phyloP scores from a whole-genome alignment of 1,140 invertebrate species.

The Vanessa tameamea region DNA sequence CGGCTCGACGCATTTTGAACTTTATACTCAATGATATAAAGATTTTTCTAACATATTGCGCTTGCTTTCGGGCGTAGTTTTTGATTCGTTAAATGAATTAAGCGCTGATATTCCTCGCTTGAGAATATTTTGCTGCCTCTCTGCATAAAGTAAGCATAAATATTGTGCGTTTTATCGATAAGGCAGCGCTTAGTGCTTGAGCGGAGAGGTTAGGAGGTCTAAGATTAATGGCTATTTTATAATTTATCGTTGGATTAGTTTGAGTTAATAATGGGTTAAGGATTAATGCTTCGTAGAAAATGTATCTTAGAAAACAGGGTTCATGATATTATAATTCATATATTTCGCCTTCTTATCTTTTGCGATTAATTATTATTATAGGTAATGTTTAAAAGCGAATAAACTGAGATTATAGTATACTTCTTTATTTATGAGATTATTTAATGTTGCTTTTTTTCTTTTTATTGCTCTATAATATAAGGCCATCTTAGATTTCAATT shows the following conservation, averaged over 20 bases:
- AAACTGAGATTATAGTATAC: background rate
- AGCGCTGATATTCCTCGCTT: conserved; percentile 48
- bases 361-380: background rate
- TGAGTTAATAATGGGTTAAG: conserved; percentile 21
- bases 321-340: background rate
- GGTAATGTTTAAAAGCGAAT: background rate
- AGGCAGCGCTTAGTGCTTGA: conserved; percentile 36
- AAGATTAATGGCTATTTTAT: conserved; percentile 37
- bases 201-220: conserved; percentile 38
- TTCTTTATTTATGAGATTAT: too few species aligned
- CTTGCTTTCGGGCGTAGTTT: conserved; percentile 39
- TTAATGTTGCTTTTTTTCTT: too few species aligned
- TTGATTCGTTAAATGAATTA: conserved; percentile 62
- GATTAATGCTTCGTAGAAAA: conserved; percentile 7
- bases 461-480: too few species aligned
- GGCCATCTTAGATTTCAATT: too few species aligned
- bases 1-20: background rate
- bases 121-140: conserved; percentile 51
- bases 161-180: conserved; percentile 55
- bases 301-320: background rate
- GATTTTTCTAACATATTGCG: background rate
- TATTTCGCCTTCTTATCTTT: background rate
- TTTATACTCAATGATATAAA: background rate
- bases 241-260: conserved; percentile 29
- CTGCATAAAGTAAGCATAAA: conserved; percentile 71